Conservation (phyloP, 2,797 vertebrate genomes). For the Gephyroberyx darwinii region DNA sequence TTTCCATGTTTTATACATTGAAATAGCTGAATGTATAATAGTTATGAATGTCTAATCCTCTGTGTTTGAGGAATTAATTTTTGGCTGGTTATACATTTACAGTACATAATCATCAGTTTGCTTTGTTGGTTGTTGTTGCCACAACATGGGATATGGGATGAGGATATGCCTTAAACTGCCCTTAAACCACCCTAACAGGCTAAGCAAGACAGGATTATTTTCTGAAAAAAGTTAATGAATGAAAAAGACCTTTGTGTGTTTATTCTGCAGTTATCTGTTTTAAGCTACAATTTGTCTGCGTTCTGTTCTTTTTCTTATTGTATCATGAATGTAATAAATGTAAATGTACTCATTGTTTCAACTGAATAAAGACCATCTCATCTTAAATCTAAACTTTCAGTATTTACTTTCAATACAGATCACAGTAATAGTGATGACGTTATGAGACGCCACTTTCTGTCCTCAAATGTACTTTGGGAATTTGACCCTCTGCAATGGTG, state of each 20-base stretch:
- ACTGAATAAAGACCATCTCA: conserved; percentile 65
- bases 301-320: conserved; percentile 17
- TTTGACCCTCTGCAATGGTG: conserved; percentile 16
- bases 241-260: conserved; percentile 20
- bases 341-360: conserved; percentile 48
- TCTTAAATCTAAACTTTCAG: neutral
- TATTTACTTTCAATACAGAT: neutral
- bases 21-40: conserved; percentile 37
- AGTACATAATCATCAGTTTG: neutral
- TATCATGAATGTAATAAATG: conserved; percentile 52
- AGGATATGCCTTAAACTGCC: conserved; percentile 35
- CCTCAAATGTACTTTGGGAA: neutral
- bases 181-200: neutral
- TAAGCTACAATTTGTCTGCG: conserved; percentile 15
- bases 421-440: too few species aligned
- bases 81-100: neutral
- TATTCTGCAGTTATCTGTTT: conserved; percentile 18
- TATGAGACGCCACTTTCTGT: neutral
- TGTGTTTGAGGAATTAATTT: neutral
- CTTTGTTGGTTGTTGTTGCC: neutral
- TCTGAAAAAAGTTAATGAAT: neutral
- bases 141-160: conserved; percentile 8
- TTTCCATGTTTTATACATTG: conserved; percentile 54
- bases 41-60: neutral
- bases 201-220: conserved; percentile 2